Percentiles rank a stretch among this genome's conserved stretches.
These are phyloP conservation scores for Chalcis sispes DNA, from an alignment of 2,888 invertebrate genomes.

Conservation along the genomic window DNA sequence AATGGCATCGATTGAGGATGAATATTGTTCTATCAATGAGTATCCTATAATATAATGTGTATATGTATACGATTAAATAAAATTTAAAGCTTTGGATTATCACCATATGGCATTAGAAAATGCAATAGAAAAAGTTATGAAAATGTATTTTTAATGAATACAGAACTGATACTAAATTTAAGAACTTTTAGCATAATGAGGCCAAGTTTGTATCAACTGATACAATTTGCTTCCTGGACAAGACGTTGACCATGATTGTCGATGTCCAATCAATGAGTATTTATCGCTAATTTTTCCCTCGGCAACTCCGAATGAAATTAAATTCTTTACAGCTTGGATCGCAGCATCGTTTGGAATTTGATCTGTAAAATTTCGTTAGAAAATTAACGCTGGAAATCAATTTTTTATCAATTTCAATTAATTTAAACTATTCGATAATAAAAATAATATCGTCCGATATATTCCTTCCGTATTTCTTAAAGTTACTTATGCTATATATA, in stretches of 20 bases:
- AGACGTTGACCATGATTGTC: slow-evolving; percentile 63
- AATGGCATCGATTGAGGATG: too few relatives aligned
- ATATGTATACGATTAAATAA: too few relatives aligned
- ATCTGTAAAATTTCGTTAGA: slow-evolving; percentile 56
- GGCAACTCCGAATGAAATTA: slow-evolving; percentile 81
- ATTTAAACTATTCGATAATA: neutral
- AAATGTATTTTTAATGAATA: too few relatives aligned
- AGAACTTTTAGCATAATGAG: slow-evolving; percentile 60
- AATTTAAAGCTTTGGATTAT: too few relatives aligned
- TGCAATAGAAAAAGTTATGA: too few relatives aligned
- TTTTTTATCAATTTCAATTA: neutral
- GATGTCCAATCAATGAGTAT: slow-evolving; percentile 83
- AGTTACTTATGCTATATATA: neutral
- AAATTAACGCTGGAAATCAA: neutral
- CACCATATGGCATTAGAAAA: too few relatives aligned
- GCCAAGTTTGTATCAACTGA: slow-evolving; percentile 66
- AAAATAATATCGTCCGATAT: neutral
- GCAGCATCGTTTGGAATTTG: slow-evolving; percentile 64
- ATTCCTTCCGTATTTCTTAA: neutral
- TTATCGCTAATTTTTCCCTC: slow-evolving; percentile 79
- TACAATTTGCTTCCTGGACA: slow-evolving; percentile 70
- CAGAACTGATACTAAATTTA: slow-evolving; percentile 79
- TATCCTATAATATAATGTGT: too few relatives aligned
- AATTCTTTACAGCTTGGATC: slow-evolving; percentile 79
- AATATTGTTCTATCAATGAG: too few relatives aligned